Conservation (phyloP, 1,140 invertebrate species). For the Himalopsyche phryganea region DNA sequence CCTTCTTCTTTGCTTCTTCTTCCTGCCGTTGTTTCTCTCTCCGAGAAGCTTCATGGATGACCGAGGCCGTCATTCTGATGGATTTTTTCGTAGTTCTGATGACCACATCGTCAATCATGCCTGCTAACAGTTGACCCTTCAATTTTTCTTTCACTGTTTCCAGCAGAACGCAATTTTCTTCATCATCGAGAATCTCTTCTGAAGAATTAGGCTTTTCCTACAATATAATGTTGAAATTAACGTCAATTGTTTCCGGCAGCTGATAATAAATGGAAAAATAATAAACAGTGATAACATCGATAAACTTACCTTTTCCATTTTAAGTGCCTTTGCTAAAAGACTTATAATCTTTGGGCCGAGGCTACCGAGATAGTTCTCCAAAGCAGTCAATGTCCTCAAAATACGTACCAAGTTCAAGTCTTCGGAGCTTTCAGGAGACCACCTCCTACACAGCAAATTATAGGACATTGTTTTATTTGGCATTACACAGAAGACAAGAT, state of each 20-base stretch:
- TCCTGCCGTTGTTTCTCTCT: conserved; percentile 38
- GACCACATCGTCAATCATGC: conserved; percentile 64
- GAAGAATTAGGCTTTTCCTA: conserved; percentile 64
- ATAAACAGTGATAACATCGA: conserved; percentile 1
- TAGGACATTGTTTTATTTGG: no score
- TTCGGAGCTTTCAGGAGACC: not conserved
- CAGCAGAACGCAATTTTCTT: conserved; percentile 68
- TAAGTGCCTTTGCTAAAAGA: conserved; percentile 67
- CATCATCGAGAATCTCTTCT: conserved; percentile 66
- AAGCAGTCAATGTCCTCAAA: conserved; percentile 68
- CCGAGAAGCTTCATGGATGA: conserved; percentile 61
- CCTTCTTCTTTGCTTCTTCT: conserved; percentile 21
- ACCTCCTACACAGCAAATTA: no score
- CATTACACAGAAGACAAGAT: no score
- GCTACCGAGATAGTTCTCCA: conserved; percentile 77
- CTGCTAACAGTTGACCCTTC: conserved; percentile 74
- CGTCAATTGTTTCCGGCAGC: no score
- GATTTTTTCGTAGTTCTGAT: conserved; percentile 55
- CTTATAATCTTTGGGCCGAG: conserved; percentile 73
- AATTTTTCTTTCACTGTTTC: conserved; percentile 83
- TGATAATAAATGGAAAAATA: not conserved
- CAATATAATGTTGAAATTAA: not conserved
- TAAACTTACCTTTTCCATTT: conserved; percentile 66
- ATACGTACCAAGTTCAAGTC: conserved; percentile 62
- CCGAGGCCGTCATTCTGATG: conserved; percentile 63